These are phyloP conservation scores for Odontothrips loti DNA, from an alignment of 2,888 invertebrate genomes.

Conservation along the genomic window DNA sequence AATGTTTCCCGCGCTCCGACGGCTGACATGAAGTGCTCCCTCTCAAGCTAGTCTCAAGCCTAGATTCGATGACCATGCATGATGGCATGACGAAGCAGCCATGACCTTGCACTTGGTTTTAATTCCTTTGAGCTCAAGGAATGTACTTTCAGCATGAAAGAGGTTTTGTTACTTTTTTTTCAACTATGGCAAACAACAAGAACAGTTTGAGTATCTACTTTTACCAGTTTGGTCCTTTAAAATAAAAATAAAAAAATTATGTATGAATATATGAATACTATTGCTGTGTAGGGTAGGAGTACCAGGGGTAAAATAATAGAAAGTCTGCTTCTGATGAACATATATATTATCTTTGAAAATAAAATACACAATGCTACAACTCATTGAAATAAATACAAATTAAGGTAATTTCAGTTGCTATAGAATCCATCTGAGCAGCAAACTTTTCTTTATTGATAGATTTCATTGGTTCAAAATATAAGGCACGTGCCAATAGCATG, in stretches of 20 bases:
- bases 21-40: background rate
- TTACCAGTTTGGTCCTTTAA: background rate
- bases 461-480: background rate
- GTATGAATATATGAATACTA: background rate
- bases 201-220: no score
- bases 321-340: background rate
- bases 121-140: background rate
- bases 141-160: no score
- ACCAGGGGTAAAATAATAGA: background rate
- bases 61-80: background rate
- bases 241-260: background rate
- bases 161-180: no score
- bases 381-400: conserved; percentile 13
- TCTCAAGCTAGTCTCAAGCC: no score
- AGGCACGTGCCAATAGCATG: background rate
- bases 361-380: conserved; percentile 14
- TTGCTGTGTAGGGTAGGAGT: background rate
- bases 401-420: background rate
- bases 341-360: conserved; percentile 24
- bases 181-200: no score
- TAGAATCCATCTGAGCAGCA: background rate
- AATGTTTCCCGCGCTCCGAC: background rate
- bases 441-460: background rate
- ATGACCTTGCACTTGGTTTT: conserved; percentile 6
- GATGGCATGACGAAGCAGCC: conserved; percentile 11